These are phyloP conservation scores for Chaenocephalus aceratus DNA, from an alignment of 2,113 vertebrate genomes.

Conservation along the genomic window DNA sequence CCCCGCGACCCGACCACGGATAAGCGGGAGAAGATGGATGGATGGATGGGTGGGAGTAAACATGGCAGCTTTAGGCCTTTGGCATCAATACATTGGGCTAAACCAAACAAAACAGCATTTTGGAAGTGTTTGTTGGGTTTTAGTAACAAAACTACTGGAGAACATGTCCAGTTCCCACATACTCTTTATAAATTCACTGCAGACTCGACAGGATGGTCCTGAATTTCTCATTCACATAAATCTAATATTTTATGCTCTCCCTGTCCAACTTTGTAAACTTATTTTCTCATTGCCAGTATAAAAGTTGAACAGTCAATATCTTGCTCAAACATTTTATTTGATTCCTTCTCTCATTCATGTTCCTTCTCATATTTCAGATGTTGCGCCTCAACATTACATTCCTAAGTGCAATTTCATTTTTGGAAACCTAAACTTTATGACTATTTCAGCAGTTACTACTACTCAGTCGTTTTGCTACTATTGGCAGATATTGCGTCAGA, in stretches of 20 bases:
- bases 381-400: not conserved
- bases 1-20: no score
- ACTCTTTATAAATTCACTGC: constrained; percentile 6
- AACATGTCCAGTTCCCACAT: constrained; percentile 1
- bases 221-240: constrained; percentile 8
- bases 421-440: not conserved
- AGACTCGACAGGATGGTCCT: not conserved
- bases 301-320: constrained; percentile 23
- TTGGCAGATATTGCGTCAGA: not conserved
- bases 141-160: constrained; percentile 4
- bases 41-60: constrained; percentile 17
- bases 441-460: not conserved
- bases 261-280: constrained; percentile 1
- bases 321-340: constrained; percentile 15
- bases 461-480: not conserved
- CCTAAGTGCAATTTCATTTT: not conserved
- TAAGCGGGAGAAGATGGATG: no score
- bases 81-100: constrained; percentile 10
- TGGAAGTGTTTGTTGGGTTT: constrained; percentile 16
- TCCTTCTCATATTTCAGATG: constrained; percentile 1
- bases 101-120: constrained; percentile 33
- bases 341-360: not conserved
- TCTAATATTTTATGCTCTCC: constrained; percentile 22
- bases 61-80: constrained; percentile 17
- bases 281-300: constrained; percentile 6